These are phyloP conservation scores for Echeneis naucrates DNA, from an alignment of 2,797 vertebrate genomes.

Conservation along the genomic window DNA sequence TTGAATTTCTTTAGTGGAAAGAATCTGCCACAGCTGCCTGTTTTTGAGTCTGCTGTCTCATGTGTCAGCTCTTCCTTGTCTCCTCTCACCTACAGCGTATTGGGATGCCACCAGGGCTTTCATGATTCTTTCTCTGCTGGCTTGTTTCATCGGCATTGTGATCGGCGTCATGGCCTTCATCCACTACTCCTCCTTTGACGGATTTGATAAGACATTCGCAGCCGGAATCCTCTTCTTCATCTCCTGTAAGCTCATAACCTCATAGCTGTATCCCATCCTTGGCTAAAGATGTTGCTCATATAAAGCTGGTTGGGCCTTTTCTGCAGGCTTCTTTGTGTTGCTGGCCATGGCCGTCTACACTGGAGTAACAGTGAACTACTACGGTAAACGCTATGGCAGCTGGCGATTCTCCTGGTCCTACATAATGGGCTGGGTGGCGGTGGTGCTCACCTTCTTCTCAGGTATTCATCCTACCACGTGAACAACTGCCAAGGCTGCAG, in stretches of 20 bases:
- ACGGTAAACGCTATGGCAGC: slow-evolving; percentile 86
- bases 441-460: slow-evolving; percentile 89
- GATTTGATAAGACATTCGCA: slow-evolving; percentile 88
- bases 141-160: slow-evolving; percentile 87
- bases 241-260: slow-evolving; percentile 79
- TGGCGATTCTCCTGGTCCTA: slow-evolving; percentile 90
- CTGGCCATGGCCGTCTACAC: slow-evolving; percentile 90
- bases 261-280: accelerated
- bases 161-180: slow-evolving; percentile 89
- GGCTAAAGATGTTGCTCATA: neutral
- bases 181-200: slow-evolving; percentile 85
- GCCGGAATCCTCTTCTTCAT: slow-evolving; percentile 89
- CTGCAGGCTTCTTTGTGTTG: slow-evolving; percentile 86
- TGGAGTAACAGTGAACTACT: slow-evolving; percentile 88
- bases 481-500: neutral
- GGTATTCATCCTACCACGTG: slow-evolving; percentile 58
- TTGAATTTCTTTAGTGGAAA: neutral
- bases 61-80: neutral
- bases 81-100: slow-evolving; percentile 76
- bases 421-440: slow-evolving; percentile 89
- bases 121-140: slow-evolving; percentile 88
- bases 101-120: slow-evolving; percentile 88
- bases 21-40: too few relatives aligned
- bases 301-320: neutral
- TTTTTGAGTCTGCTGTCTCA: neutral